Evolutionary conservation across 2,888 invertebrate genomes (phyloP).

Genomic region (Folsomia candida): DNA sequence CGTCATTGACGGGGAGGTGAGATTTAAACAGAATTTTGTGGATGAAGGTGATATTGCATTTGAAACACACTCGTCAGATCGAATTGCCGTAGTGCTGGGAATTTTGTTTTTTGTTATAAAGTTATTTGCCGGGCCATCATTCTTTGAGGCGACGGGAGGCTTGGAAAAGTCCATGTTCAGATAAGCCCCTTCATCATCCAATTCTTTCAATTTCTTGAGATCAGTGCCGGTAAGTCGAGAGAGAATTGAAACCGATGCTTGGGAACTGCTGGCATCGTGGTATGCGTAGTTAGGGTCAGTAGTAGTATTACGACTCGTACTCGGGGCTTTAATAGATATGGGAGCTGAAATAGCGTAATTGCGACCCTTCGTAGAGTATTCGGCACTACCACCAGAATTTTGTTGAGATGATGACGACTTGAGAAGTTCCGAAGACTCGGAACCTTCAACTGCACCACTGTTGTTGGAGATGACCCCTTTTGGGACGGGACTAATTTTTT

Average conservation of each 20-base stretch:
- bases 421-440: conserved; percentile 23
- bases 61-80: not conserved
- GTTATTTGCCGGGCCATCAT: not conserved
- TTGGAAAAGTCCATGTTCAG: conserved; percentile 46
- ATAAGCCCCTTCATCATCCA: conserved; percentile 48
- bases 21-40: not conserved
- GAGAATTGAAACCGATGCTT: conserved; percentile 38
- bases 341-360: conserved; percentile 47
- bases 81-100: not conserved
- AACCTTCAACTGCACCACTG: conserved; percentile 14
- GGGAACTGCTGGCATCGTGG: conserved; percentile 15
- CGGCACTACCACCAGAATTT: not conserved
- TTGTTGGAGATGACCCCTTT: conserved; percentile 25
- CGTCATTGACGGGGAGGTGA: not conserved
- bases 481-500: conserved; percentile 43
- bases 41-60: not conserved
- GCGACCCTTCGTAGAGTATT: conserved; percentile 6
- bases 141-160: not conserved
- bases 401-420: conserved; percentile 17
- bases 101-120: not conserved
- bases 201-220: conserved; percentile 49
- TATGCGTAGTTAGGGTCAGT: conserved; percentile 22
- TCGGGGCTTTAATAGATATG: conserved; percentile 28
- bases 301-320: conserved; percentile 27
- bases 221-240: conserved; percentile 49